Percentiles rank a stretch among this genome's conserved stretches.
These are phyloP conservation scores for Lepidotrigona ventralis DNA, from an alignment of 1,140 invertebrate species.

Conservation along the genomic window DNA sequence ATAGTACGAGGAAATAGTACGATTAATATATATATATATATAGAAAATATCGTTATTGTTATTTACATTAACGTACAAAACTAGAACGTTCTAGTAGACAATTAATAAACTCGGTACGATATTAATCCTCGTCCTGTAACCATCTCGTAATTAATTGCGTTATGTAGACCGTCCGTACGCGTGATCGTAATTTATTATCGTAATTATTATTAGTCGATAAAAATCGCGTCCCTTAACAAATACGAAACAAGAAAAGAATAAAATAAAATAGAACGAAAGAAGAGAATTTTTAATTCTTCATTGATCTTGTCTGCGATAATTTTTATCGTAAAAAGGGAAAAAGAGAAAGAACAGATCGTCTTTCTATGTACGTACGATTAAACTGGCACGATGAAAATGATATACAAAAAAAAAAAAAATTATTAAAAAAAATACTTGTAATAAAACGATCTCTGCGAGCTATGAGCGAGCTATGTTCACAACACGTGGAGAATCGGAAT, in stretches of 20 bases:
- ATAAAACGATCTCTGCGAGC: conserved; percentile 1
- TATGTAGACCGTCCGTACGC: not conserved
- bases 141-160: not conserved
- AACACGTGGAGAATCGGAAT: conserved; percentile 1
- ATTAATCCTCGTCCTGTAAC: not conserved
- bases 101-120: not conserved
- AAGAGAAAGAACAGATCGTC: not conserved
- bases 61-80: conserved; percentile 54
- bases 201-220: conserved; percentile 16
- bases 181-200: conserved; percentile 3
- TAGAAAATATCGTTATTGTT: conserved; percentile 47
- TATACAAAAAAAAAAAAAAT: not conserved
- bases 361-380: not conserved
- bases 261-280: not conserved
- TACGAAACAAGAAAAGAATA: not conserved
- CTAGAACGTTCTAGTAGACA: conserved; percentile 34
- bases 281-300: not conserved
- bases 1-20: too few species aligned
- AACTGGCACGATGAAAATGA: conserved; percentile 43
- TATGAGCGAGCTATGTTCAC: not conserved
- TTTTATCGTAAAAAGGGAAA: not conserved
- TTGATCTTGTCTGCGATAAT: not conserved
- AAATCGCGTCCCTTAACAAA: not conserved
- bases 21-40: not conserved
- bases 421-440: not conserved